Evolutionary conservation across 2,888 invertebrate genomes (phyloP), one percentile per base, ranked within the genome.

Genomic region (Drosophila quinaria): DNA sequence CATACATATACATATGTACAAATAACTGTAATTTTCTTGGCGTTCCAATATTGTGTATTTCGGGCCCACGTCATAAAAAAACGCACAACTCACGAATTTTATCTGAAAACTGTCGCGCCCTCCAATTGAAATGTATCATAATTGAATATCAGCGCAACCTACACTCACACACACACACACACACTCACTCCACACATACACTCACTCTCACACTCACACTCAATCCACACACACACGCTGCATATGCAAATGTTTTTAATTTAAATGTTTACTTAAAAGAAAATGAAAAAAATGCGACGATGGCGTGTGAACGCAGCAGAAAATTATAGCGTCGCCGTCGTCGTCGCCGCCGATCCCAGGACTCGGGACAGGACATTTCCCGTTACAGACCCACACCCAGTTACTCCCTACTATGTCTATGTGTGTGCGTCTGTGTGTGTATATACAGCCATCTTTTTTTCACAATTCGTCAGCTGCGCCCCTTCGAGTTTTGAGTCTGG

Each of bases 391-490:
- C 52, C 42, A 69, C 73, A 60, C 68, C 74, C 58, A 65, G 42
- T 50, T 44, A 22, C 25, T 47, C 56, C 33, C 56, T 46, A 25
- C 25, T 29, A 5, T 15, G n/a, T 25, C 9, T 25, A 29, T 6
- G n/a, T 44, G 11, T 5, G 1, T 42, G 3, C 10, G 15, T 22
- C 5, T 29, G 8, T 8, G 33, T 29, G 33, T 31, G 37, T 41
- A 51, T 17, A 52, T 35, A 52, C 80, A 69, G 72, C 78, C 84
- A 82, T 89, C 82, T 87, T 83, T 89, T 86, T 89, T 83, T 87
- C 79, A 83, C 90, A 86, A 82, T 87, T 90, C 87, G 90, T 89
- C 89, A 90, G 90, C 90, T 89, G 90, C 90, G 90, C 78, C 81
- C 74, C 73, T 66, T 35, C 47, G 19, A 55, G 33, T 6, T 29